These are phyloP conservation scores for Synanthedon formicaeformis DNA, from an alignment of 2,888 invertebrate species.

Conservation along the genomic window DNA sequence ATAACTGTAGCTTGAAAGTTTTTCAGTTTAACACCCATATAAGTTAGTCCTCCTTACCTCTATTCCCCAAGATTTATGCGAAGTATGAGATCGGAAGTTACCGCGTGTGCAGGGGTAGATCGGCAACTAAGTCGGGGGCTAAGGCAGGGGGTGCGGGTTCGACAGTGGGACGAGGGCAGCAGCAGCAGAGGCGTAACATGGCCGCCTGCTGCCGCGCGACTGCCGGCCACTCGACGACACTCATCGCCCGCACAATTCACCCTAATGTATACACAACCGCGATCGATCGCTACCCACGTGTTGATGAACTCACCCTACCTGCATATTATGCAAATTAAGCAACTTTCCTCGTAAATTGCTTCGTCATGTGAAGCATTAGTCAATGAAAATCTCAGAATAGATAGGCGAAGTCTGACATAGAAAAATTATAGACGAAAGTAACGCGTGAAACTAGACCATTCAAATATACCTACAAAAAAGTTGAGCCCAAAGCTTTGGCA, in stretches of 20 bases:
- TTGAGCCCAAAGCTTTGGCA: no score
- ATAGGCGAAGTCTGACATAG: not conserved
- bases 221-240: conserved; percentile 18
- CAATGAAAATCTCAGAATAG: conserved; percentile 3
- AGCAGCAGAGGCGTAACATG: conserved; percentile 43
- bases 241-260: conserved; percentile 13
- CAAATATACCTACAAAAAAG: no score
- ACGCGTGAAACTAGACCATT: no score
- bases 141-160: conserved; percentile 22
- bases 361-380: conserved; percentile 15
- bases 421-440: no score
- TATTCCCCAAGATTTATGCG: conserved; percentile 4
- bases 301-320: conserved; percentile 48
- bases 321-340: conserved; percentile 48
- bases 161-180: conserved; percentile 39
- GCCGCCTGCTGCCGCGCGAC: conserved; percentile 52
- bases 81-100: conserved; percentile 21
- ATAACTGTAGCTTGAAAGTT: no score
- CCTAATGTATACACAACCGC: conserved; percentile 12
- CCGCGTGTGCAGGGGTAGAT: conserved; percentile 53
- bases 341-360: conserved; percentile 17
- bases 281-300: conserved; percentile 36
- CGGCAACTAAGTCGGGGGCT: conserved; percentile 46
- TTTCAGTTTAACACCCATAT: no score
- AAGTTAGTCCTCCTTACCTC: no score